A percentile compares a stretch with the other conserved stretches of the same genome.
phyloP scores from a whole-genome alignment of 1,140 invertebrate species.

The Papilio glaucus region DNA sequence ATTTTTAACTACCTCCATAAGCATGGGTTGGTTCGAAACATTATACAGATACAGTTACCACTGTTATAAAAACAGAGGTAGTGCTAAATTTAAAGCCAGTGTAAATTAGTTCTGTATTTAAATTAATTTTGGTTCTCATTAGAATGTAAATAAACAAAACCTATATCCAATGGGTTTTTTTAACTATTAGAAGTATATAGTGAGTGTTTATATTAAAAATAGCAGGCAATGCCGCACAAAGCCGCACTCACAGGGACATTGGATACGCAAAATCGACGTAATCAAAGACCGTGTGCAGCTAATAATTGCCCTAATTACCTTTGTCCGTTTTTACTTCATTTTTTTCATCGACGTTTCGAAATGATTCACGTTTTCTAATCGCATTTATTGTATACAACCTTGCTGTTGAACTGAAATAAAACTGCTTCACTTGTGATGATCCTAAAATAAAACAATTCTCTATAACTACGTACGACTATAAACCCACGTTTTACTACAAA shows the following conservation, averaged over 20 bases:
- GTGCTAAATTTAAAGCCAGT: neutral
- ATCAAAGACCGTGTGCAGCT: constrained; percentile 43
- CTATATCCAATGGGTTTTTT: neutral
- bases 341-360: constrained; percentile 23
- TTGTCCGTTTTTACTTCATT: constrained; percentile 36
- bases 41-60: constrained; percentile 14
- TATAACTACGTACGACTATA: no score
- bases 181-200: neutral
- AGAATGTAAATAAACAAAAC: neutral
- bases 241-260: constrained; percentile 45
- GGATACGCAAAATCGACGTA: constrained; percentile 52
- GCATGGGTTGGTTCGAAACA: constrained; percentile 18
- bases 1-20: constrained; percentile 23
- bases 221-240: constrained; percentile 38
- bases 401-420: constrained; percentile 21
- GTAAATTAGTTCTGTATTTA: neutral
- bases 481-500: no score
- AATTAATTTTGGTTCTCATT: constrained; percentile 10
- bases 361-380: constrained; percentile 22
- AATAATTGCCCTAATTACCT: constrained; percentile 49
- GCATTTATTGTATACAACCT: neutral
- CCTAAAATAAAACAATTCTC: no score
- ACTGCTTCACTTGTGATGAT: constrained; percentile 2
- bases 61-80: neutral
- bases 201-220: no score